Percentiles rank a stretch among this genome's conserved stretches.
phyloP scores from a whole-genome alignment of 37 sponge, comb jelly and placozoan genomes.

The Diacarnus erythraeanus region DNA sequence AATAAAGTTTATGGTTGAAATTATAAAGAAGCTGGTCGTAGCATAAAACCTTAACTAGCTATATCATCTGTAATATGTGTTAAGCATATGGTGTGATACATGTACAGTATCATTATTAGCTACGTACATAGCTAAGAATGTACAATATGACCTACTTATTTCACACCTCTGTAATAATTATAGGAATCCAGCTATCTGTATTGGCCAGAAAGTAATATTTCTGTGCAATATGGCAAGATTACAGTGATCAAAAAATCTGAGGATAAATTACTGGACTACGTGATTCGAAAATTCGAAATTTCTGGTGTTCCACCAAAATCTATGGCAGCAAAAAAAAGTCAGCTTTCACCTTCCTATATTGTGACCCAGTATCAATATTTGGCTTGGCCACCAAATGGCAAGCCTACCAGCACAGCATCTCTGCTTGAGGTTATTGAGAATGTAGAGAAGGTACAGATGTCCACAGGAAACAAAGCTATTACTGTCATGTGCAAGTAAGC shows the following conservation, averaged over 20 bases:
- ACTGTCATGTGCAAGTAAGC: constrained; percentile 12
- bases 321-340: neutral
- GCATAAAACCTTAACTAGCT: too few species aligned
- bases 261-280: neutral
- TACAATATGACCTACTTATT: too few species aligned
- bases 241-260: neutral
- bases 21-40: too few species aligned
- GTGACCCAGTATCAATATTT: constrained; percentile 1
- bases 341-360: neutral
- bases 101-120: too few species aligned
- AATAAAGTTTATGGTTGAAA: too few species aligned
- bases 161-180: too few species aligned
- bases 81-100: too few species aligned
- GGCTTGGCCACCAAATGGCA: neutral
- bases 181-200: neutral
- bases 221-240: neutral
- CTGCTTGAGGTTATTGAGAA: neutral
- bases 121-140: too few species aligned
- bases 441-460: neutral
- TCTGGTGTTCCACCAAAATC: neutral
- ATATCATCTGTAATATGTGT: too few species aligned
- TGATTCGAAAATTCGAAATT: neutral
- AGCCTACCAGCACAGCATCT: neutral
- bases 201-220: neutral
- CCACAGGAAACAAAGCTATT: neutral